Evolutionary conservation across 1,140 invertebrate genomes (phyloP).

Genomic region (Diprion similis): DNA sequence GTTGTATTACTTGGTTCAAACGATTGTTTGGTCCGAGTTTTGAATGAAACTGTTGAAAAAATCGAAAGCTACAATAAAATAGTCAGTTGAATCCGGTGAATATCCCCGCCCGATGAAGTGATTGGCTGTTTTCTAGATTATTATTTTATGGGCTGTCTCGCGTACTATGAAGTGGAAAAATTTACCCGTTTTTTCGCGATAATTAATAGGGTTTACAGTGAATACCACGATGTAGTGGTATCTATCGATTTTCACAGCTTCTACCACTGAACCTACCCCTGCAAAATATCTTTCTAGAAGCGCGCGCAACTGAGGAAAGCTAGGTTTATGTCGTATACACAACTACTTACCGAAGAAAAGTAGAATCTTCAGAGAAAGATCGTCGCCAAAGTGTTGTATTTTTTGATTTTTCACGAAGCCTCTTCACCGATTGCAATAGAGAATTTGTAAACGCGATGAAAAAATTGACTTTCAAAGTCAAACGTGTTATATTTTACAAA

Average conservation of each 20-base stretch:
- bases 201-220: not conserved
- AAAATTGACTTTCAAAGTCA: not conserved
- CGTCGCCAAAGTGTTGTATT: not conserved
- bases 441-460: too few species aligned
- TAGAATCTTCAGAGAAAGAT: not conserved
- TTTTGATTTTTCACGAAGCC: not conserved
- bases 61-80: too few species aligned
- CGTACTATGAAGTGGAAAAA: too few species aligned
- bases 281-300: conserved; percentile 5
- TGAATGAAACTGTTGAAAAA: too few species aligned
- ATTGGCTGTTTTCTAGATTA: too few species aligned
- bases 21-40: too few species aligned
- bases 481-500: conserved; percentile 17
- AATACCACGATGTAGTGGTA: not conserved
- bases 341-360: not conserved
- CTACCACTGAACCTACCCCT: conserved; percentile 4
- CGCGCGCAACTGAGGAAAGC: not conserved
- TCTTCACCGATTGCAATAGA: not conserved
- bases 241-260: conserved; percentile 3
- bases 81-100: too few species aligned
- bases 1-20: not conserved
- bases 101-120: too few species aligned
- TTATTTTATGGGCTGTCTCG: too few species aligned
- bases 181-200: too few species aligned
- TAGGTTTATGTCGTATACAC: not conserved